phyloP scores from a whole-genome alignment of 2,888 invertebrate genomes.

The Cephus sareptanus region DNA sequence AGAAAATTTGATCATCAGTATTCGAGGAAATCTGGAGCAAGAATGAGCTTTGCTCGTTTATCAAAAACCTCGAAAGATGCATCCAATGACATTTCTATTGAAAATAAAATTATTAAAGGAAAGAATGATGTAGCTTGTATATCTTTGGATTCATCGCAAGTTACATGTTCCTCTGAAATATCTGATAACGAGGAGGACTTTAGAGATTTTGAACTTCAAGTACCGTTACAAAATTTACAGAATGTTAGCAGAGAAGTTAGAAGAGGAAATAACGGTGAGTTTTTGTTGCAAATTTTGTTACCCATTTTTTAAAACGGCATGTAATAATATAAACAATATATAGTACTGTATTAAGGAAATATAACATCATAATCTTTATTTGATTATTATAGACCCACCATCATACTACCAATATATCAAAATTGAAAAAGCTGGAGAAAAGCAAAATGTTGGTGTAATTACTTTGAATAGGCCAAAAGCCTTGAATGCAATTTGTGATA shows the following conservation, averaged over 20 bases:
- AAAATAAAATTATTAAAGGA: neutral
- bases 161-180: neutral
- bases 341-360: too few relatives aligned
- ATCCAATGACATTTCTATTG: neutral
- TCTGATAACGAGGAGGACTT: neutral
- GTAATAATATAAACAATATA: neutral
- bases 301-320: neutral
- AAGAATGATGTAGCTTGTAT: neutral
- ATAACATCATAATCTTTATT: neutral
- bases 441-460: conserved; percentile 89
- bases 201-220: neutral
- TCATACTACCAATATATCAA: conserved; percentile 79
- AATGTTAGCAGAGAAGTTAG: neutral
- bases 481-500: conserved; percentile 90
- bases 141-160: neutral
- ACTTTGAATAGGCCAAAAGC: conserved; percentile 93
- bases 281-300: neutral
- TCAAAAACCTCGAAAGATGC: neutral
- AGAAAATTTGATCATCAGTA: conserved; percentile 19
- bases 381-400: conserved; percentile 50
- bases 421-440: conserved; percentile 82
- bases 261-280: neutral
- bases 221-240: neutral
- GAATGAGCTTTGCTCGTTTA: neutral
- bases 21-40: conserved; percentile 9